These are phyloP conservation scores for Drosophila setosimentum DNA, from an alignment of 2,888 invertebrate species.

Conservation along the genomic window DNA sequence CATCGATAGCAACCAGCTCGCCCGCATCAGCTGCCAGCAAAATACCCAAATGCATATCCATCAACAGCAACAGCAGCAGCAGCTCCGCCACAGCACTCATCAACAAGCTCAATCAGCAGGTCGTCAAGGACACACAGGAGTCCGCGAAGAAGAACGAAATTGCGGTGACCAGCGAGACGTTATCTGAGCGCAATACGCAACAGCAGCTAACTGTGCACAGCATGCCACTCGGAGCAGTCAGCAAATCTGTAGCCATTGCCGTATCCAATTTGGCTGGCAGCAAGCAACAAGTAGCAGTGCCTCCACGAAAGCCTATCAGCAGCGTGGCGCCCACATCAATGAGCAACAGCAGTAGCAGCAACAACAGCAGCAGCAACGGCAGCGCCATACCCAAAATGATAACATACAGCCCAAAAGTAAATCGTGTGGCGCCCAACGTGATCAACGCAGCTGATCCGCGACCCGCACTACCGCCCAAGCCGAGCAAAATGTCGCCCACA, in stretches of 20 bases:
- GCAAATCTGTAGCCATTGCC: conserved; percentile 84
- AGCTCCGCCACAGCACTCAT: conserved; percentile 71
- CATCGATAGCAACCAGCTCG: conserved; percentile 30
- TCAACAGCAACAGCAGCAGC: conserved; percentile 50
- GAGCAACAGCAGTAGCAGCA: conserved; percentile 38
- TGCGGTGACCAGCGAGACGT: conserved; percentile 81
- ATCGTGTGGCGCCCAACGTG: conserved; percentile 85
- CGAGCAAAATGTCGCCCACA: conserved; percentile 86
- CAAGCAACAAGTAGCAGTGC: conserved; percentile 75
- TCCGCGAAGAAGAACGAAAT: conserved; percentile 70
- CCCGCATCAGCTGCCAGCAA: conserved; percentile 64
- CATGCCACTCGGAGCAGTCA: conserved; percentile 86
- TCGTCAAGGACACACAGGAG: conserved; percentile 47
- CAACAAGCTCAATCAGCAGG: conserved; percentile 74
- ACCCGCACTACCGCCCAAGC: conserved; percentile 94
- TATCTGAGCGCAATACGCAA: conserved; percentile 82
- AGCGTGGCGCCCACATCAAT: conserved; percentile 93
- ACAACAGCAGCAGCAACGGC: conserved; percentile 10
- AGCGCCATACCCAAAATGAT: conserved; percentile 84
- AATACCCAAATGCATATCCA: conserved; percentile 78
- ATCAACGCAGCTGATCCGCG: conserved; percentile 84
- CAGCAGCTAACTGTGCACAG: conserved; percentile 87
- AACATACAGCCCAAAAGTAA: conserved; percentile 85
- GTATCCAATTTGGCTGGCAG: conserved; percentile 72
- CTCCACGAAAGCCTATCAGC: conserved; percentile 92